Percentiles rank a stretch among this genome's conserved stretches.
These are phyloP conservation scores for Pavo muticus DNA, from an alignment of 2,113 vertebrate genomes.

Conservation along the genomic window DNA sequence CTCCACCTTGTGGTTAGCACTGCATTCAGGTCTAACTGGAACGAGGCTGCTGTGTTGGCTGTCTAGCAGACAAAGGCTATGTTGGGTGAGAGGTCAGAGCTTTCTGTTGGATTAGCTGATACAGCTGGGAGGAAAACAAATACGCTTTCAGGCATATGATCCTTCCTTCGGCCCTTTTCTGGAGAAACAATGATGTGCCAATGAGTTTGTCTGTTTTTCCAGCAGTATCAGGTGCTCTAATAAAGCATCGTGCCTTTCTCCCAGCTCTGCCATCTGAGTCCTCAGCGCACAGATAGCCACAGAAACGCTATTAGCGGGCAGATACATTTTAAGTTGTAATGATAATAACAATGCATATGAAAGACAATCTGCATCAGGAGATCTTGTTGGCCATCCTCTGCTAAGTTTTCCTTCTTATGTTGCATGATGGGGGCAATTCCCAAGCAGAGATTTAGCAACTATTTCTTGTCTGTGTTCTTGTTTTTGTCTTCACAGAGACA, in stretches of 20 bases:
- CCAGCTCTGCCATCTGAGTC: neutral
- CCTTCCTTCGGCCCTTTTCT: neutral
- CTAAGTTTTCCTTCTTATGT: neutral
- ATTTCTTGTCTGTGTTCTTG: neutral
- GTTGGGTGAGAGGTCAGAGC: neutral
- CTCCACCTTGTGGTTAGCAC: neutral
- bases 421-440: neutral
- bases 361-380: neutral
- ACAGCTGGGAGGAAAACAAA: neutral
- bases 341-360: neutral
- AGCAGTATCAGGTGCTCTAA: neutral
- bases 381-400: neutral
- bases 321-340: neutral
- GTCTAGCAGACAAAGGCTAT: neutral
- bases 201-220: neutral
- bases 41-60: neutral
- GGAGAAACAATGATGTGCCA: neutral
- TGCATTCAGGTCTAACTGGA: neutral
- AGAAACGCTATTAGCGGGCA: neutral
- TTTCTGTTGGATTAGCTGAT: slow-evolving; percentile 4
- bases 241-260: neutral
- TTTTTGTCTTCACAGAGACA: neutral
- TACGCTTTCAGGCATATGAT: neutral
- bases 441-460: neutral
- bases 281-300: neutral